phyloP scores from a whole-genome alignment of 2,113 vertebrate species.

The Tichodroma muraria region DNA sequence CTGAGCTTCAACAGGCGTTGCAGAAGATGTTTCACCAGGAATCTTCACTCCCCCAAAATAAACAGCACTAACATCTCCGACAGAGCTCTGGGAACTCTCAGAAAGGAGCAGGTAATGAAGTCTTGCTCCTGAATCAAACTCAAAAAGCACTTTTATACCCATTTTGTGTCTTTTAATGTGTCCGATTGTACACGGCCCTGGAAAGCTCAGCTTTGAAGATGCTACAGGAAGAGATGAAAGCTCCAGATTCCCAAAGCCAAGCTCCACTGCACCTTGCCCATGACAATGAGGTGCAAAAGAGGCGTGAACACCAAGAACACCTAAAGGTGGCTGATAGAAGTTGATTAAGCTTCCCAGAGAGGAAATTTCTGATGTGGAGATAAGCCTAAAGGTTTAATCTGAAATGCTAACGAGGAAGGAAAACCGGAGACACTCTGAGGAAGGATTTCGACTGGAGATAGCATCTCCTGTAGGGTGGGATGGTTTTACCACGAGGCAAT shows the following conservation, averaged over 20 bases:
- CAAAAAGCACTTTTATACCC: background rate
- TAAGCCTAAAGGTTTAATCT: slow-evolving; percentile 35
- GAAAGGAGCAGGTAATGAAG: background rate
- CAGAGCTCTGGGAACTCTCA: background rate
- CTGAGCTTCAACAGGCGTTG: background rate
- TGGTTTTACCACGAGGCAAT: background rate
- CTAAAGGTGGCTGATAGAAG: background rate
- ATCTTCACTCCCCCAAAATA: background rate
- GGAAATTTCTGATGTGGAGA: slow-evolving; percentile 10
- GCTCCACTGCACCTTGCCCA: background rate
- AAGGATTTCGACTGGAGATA: background rate
- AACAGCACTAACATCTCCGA: background rate
- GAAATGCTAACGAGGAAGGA: slow-evolving; percentile 26
- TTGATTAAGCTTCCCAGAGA: background rate
- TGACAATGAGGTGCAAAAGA: background rate
- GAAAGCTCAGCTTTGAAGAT: background rate
- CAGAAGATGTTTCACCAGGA: background rate
- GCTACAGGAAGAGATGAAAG: background rate
- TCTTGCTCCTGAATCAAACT: background rate
- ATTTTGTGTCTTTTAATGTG: background rate
- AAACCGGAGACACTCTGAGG: background rate
- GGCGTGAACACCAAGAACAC: background rate
- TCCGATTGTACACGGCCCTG: accelerated
- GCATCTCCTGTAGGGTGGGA: background rate
- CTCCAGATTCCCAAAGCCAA: background rate